Conservation (phyloP, 2,888 invertebrate genomes). For the Drosophila birchii region DNA sequence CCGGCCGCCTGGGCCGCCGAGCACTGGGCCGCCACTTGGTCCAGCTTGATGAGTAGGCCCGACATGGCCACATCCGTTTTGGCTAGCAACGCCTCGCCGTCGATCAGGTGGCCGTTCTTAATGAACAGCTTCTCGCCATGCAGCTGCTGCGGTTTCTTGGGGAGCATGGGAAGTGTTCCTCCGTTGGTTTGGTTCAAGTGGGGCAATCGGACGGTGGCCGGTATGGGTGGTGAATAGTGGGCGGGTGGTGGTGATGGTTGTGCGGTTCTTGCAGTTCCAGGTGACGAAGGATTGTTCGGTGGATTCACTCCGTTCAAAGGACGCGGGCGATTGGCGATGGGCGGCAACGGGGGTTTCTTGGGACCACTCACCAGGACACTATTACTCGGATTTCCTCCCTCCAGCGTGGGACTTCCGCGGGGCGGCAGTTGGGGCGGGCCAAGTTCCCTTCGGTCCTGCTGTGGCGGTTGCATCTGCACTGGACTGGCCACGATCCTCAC, state of each 20-base stretch:
- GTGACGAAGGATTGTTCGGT: conserved; percentile 40
- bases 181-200: conserved; percentile 79
- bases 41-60: conserved; percentile 88
- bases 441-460: conserved; percentile 41
- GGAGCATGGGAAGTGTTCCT: conserved; percentile 71
- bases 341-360: conserved; percentile 90
- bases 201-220: conserved; percentile 70
- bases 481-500: conserved; percentile 52
- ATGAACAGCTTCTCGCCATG: conserved; percentile 82
- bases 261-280: conserved; percentile 67
- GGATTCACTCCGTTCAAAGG: conserved; percentile 85
- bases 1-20: conserved; percentile 90
- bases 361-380: conserved; percentile 84
- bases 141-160: conserved; percentile 70
- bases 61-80: conserved; percentile 90
- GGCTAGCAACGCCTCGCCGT: conserved; percentile 87
- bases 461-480: conserved; percentile 23
- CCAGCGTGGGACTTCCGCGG: conserved; percentile 64
- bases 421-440: conserved; percentile 82
- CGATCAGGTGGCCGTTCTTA: conserved; percentile 87
- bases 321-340: conserved; percentile 86
- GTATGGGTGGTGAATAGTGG: conserved; percentile 68
- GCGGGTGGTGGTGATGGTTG: conserved; percentile 62
- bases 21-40: conserved; percentile 90
- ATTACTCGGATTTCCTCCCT: conserved; percentile 3